phyloP scores from a whole-genome alignment of 2,113 vertebrate species.

The Sebastes fasciatus region DNA sequence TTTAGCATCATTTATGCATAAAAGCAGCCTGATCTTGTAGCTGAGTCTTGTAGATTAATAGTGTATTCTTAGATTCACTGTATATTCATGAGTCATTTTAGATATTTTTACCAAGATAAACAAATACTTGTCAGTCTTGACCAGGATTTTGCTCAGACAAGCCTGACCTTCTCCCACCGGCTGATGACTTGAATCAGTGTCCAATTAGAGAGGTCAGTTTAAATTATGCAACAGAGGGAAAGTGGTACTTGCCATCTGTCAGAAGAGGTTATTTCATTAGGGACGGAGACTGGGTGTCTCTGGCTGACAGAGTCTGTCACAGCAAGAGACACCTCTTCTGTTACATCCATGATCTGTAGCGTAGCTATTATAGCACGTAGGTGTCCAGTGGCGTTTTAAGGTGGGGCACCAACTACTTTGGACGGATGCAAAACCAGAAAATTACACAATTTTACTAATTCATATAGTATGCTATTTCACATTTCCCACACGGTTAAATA shows the following conservation, averaged over 20 bases:
- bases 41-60: slow-evolving; percentile 25
- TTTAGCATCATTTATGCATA: slow-evolving; percentile 25
- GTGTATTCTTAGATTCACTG: slow-evolving; percentile 26
- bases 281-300: slow-evolving; percentile 34
- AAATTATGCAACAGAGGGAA: slow-evolving; percentile 72
- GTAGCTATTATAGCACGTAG: not conserved
- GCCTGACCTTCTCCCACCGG: slow-evolving; percentile 63
- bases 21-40: slow-evolving; percentile 11
- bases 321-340: slow-evolving; percentile 37
- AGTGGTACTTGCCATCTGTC: slow-evolving; percentile 69
- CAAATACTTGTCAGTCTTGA: slow-evolving; percentile 37
- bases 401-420: not conserved
- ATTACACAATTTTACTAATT: not conserved
- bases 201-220: slow-evolving; percentile 76
- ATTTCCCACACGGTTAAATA: not conserved
- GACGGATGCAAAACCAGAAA: not conserved
- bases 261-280: slow-evolving; percentile 64
- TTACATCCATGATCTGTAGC: slow-evolving; percentile 19
- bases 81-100: slow-evolving; percentile 41
- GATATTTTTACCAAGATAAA: slow-evolving; percentile 49
- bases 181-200: slow-evolving; percentile 74
- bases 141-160: slow-evolving; percentile 51
- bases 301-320: slow-evolving; percentile 18
- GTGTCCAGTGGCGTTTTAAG: not conserved
- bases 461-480: not conserved